Evolutionary conservation across 2,113 vertebrate genomes (phyloP).

Genomic region (Calcarius ornatus): DNA sequence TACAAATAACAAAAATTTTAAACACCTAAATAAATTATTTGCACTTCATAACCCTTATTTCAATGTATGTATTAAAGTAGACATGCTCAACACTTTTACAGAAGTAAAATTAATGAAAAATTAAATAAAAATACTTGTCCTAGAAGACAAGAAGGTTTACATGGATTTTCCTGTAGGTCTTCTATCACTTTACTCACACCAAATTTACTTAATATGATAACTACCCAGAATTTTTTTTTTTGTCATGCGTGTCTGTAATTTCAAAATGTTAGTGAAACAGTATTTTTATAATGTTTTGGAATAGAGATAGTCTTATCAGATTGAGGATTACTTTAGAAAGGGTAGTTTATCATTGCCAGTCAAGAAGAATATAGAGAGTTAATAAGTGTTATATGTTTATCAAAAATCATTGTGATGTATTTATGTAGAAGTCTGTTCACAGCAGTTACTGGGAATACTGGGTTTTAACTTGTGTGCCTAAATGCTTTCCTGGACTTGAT

Average conservation of each 20-base stretch:
- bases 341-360: background rate
- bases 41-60: background rate
- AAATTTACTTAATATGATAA: background rate
- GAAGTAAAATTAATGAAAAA: background rate
- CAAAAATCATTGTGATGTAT: background rate
- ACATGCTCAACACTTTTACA: background rate
- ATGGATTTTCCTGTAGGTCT: background rate
- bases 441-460: background rate
- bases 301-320: background rate
- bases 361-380: background rate
- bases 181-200: background rate
- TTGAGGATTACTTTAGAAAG: background rate
- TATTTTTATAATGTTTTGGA: background rate
- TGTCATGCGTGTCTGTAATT: background rate
- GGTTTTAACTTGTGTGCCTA: background rate
- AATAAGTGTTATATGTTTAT: background rate
- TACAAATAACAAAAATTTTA: background rate
- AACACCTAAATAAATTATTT: background rate
- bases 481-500: background rate
- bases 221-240: background rate
- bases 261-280: background rate
- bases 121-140: background rate
- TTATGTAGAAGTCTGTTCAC: background rate
- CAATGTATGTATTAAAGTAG: background rate
- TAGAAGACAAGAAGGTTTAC: background rate